phyloP scores from a whole-genome alignment of 2,113 vertebrate species.

The Ornithorhynchus anatinus region DNA sequence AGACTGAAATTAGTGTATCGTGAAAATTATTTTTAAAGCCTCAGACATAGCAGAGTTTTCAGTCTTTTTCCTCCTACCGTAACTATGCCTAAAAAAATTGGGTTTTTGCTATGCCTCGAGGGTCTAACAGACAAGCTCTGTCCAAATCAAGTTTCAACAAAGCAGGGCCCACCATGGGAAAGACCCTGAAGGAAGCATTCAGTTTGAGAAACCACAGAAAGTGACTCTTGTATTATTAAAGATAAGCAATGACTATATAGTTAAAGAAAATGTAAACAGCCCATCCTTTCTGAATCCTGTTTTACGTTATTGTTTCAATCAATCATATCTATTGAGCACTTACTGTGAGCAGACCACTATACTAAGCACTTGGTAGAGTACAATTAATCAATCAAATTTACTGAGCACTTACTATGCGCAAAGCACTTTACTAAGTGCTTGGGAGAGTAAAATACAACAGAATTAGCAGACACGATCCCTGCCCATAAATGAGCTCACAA shows the following conservation, averaged over 20 bases:
- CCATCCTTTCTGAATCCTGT: background rate
- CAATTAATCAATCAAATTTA: no score
- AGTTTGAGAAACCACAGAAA: background rate
- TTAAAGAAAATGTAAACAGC: background rate
- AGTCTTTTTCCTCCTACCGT: no score
- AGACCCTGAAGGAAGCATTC: background rate
- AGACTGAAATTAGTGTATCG: background rate
- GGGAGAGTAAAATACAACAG: no score
- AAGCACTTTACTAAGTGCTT: no score
- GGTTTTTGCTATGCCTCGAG: background rate
- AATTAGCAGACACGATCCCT: no score
- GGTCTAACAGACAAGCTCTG: background rate
- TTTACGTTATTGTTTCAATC: background rate
- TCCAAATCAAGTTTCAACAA: background rate
- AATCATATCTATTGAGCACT: no score
- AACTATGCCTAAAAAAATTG: background rate
- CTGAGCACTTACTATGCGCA: no score
- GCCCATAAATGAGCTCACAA: no score
- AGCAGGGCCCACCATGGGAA: background rate
- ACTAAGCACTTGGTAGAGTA: no score
- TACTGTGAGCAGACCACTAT: no score
- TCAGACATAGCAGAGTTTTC: background rate
- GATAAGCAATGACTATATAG: background rate
- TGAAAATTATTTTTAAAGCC: background rate
- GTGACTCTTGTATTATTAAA: background rate